These are phyloP conservation scores for Triplophysa siluroides DNA, from an alignment of 2,113 vertebrate species.

Conservation along the genomic window DNA sequence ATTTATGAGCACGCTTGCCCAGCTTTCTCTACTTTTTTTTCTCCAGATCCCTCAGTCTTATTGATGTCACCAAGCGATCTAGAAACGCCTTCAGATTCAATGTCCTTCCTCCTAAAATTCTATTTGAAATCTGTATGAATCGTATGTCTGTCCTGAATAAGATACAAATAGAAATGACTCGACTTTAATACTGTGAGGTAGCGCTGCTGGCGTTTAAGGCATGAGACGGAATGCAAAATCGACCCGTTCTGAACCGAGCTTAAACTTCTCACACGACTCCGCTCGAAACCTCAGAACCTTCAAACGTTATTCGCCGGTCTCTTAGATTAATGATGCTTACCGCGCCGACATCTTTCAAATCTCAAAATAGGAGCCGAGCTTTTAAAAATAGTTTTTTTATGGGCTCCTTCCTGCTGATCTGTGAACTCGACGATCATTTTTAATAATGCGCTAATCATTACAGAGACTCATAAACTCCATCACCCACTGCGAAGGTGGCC, in stretches of 20 bases:
- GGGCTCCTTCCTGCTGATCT: constrained; percentile 4
- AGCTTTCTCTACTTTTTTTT: not conserved
- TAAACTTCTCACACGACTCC: not conserved
- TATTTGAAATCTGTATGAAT: not conserved
- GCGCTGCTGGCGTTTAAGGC: not conserved
- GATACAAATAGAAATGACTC: not conserved
- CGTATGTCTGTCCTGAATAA: not conserved
- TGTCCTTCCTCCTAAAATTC: not conserved
- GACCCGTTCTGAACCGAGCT: not conserved
- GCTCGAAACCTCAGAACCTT: constrained; percentile 1
- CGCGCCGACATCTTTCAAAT: constrained; percentile 26
- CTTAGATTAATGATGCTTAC: constrained; percentile 25
- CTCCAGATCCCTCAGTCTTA: not conserved
- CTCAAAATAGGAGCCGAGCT: constrained; percentile 33
- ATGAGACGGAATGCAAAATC: not conserved
- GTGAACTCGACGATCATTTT: constrained; percentile 19
- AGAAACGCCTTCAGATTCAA: not conserved
- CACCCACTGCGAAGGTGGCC: not conserved
- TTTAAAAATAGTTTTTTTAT: constrained; percentile 43
- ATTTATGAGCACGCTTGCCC: constrained; percentile 33
- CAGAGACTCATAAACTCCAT: constrained; percentile 26
- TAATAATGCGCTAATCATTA: constrained; percentile 35
- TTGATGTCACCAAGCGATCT: not conserved
- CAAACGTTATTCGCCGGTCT: not conserved
- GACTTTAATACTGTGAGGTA: not conserved